Evolutionary conservation across 2,888 invertebrate genomes (phyloP).

Genomic region (Laspeyria flexula): DNA sequence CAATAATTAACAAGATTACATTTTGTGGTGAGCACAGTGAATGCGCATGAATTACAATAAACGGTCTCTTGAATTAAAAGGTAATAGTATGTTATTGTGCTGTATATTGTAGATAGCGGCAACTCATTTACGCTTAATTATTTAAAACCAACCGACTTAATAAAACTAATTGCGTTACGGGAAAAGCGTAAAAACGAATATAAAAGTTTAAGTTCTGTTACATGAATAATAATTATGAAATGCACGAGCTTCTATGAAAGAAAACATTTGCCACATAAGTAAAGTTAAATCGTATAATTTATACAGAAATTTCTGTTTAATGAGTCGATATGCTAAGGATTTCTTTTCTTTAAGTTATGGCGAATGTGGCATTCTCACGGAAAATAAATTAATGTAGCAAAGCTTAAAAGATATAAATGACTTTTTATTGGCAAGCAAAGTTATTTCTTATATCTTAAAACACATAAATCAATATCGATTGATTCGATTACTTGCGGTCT

Average conservation of each 20-base stretch:
- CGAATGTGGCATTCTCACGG: constrained; percentile 4
- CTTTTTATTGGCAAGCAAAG: too few relatives aligned
- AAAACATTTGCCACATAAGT: neutral
- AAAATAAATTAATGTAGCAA: constrained; percentile 1
- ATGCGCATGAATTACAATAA: constrained; percentile 23
- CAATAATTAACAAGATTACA: constrained; percentile 51
- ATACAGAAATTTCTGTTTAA: constrained; percentile 5
- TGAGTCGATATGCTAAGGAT: constrained; percentile 11
- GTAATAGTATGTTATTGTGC: constrained; percentile 15
- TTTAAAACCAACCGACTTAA: neutral
- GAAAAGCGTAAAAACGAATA: neutral
- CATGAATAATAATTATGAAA: neutral
- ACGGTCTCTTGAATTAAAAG: constrained; percentile 21
- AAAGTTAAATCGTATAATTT: constrained; percentile 1
- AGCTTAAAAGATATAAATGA: too few relatives aligned
- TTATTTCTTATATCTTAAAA: too few relatives aligned
- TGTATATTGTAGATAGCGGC: neutral
- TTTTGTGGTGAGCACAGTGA: constrained; percentile 15
- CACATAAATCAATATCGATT: too few relatives aligned
- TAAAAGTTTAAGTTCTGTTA: neutral
- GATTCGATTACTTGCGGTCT: too few relatives aligned
- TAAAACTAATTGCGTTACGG: neutral
- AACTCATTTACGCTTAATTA: neutral
- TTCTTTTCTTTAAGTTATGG: constrained; percentile 1
- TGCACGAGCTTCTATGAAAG: neutral